phyloP scores from a whole-genome alignment of 2,888 invertebrate genomes.

The Notodonta ziczac region DNA sequence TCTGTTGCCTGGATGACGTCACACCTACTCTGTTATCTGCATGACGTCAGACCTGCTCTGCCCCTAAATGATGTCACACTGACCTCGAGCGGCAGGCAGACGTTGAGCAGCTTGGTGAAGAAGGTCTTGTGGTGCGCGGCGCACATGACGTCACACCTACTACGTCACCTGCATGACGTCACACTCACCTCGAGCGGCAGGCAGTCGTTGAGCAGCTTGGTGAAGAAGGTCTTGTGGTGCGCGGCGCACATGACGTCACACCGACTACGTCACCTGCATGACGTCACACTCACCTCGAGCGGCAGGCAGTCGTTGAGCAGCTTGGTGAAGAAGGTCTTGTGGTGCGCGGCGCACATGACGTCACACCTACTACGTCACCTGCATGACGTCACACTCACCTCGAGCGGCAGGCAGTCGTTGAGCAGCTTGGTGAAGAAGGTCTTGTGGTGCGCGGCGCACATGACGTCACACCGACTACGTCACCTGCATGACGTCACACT shows the following conservation, averaged over 20 bases:
- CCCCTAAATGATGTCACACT: conserved; percentile 18
- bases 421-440: conserved; percentile 94
- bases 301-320: conserved; percentile 98
- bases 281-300: conserved; percentile 90
- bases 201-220: conserved; percentile 98
- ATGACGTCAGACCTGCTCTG: too few species aligned
- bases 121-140: conserved; percentile 99
- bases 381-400: conserved; percentile 85
- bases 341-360: conserved; percentile 98
- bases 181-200: conserved; percentile 93
- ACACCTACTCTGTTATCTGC: too few species aligned
- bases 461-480: too few species aligned
- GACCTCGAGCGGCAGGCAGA: conserved; percentile 97
- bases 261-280: too few species aligned
- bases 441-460: too few species aligned
- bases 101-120: conserved; percentile 98
- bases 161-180: too few species aligned
- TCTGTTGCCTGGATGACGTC: too few species aligned
- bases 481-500: neutral
- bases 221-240: conserved; percentile 99
- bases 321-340: conserved; percentile 99
- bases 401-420: conserved; percentile 97
- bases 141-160: too few species aligned
- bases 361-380: too few species aligned
- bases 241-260: too few species aligned